These are phyloP conservation scores for Temnothorax curvispinosus DNA, from an alignment of 1,140 invertebrate species.

Conservation along the genomic window DNA sequence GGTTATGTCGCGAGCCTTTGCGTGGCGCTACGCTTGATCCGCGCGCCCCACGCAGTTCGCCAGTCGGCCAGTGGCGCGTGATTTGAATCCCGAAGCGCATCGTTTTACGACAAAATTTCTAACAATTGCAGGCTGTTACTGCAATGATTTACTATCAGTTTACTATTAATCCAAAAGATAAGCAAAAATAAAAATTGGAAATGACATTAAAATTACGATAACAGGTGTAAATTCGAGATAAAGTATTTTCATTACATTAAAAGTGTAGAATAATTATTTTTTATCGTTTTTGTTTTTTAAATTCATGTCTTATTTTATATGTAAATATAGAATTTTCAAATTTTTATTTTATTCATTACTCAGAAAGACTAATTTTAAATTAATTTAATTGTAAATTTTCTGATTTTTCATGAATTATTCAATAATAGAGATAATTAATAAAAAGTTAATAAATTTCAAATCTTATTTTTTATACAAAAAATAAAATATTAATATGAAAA, in stretches of 20 bases:
- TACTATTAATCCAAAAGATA: neutral
- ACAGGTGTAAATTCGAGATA: neutral
- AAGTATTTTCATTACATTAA: neutral
- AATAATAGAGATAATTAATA: neutral
- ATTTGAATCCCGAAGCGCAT: slow-evolving; percentile 3
- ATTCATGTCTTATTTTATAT: neutral
- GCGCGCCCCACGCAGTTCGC: neutral
- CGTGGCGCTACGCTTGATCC: slow-evolving; percentile 34
- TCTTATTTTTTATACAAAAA: neutral
- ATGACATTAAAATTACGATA: neutral
- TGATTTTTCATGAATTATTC: too few species aligned
- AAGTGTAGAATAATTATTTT: neutral
- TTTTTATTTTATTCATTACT: too few species aligned
- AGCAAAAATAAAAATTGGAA: neutral
- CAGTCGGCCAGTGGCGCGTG: slow-evolving; percentile 9
- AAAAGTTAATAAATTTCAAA: neutral
- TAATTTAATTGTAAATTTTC: too few species aligned
- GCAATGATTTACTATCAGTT: neutral
- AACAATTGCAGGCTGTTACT: neutral
- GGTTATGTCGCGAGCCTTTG: slow-evolving; percentile 66
- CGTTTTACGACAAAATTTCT: neutral
- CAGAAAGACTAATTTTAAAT: neutral
- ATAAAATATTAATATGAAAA: neutral
- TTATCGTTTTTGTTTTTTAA: too few species aligned
- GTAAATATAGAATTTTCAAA: neutral